These are phyloP conservation scores for Kryptolebias ocellatus DNA, from an alignment of 2,797 vertebrate species.

Conservation along the genomic window DNA sequence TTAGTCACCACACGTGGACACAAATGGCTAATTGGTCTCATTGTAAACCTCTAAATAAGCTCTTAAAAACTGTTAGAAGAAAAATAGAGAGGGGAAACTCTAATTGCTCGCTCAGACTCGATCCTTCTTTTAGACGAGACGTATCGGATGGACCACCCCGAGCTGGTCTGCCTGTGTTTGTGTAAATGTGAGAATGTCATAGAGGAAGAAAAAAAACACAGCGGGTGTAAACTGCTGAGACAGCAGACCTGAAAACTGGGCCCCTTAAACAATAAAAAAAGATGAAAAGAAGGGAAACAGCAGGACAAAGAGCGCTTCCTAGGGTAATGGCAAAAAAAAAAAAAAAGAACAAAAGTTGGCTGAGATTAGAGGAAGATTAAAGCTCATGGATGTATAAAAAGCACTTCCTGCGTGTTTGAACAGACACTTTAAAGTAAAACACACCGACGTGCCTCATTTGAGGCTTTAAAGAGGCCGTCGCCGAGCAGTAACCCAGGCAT, in stretches of 20 bases:
- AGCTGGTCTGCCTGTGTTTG: too few species aligned
- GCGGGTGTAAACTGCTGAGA: conserved; percentile 39
- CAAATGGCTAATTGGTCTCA: conserved; percentile 15
- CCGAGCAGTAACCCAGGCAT: too few species aligned
- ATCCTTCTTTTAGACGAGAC: too few species aligned
- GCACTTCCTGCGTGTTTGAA: neutral
- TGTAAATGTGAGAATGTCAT: too few species aligned
- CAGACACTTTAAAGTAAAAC: neutral
- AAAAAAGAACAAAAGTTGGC: conserved; percentile 9
- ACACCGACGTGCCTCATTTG: neutral
- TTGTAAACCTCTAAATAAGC: conserved; percentile 36
- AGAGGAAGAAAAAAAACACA: too few species aligned
- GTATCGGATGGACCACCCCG: too few species aligned
- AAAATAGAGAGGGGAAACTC: neutral
- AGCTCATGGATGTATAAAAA: conserved; percentile 20
- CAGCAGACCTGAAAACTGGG: conserved; percentile 31
- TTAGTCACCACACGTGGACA: conserved; percentile 31
- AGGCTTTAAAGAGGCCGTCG: neutral
- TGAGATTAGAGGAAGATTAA: conserved; percentile 42
- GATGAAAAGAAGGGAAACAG: conserved; percentile 55
- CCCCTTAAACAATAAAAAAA: conserved; percentile 29
- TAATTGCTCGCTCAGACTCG: too few species aligned
- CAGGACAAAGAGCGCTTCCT: conserved; percentile 28
- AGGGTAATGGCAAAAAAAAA: neutral
- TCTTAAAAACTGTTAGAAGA: conserved; percentile 24